Evolutionary conservation across 2,797 vertebrate genomes (phyloP), one percentile per base, ranked within the genome.

Genomic region (Arnoldichthys spilopterus): DNA sequence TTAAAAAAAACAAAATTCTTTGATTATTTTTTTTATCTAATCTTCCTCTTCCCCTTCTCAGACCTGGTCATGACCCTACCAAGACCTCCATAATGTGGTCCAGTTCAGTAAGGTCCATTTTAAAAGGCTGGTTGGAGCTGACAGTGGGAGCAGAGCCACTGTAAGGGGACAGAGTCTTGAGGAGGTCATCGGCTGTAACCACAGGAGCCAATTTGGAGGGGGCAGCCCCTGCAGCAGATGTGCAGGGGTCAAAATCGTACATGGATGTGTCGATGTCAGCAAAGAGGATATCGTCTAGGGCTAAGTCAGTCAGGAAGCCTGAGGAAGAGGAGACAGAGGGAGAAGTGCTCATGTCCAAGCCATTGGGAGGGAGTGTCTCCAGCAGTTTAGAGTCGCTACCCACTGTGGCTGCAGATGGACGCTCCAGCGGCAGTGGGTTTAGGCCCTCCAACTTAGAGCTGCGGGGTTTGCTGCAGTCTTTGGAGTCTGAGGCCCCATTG

Each of bases 21-120:
- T 77, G 49, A 83, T 76, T 81, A 69, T 58, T 62, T 72, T 78
- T 84, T 86, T 76, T 56, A 73, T 86, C 72, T 49, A 54, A 70
- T 68, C 43, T 62, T 26, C 28, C 34, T 47, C 56, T 40, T 22
- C 59, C 53, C 56, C 45, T 18, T 62, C 61, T 40, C 64, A 67
- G 73, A 75, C 24, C 59, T 43, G 67, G 86, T 97, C 95, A 98
- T 68, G 97, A 99, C 53, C 98, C 98, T 56, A 99, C 98, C 49
- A 99, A 91, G 90, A 99, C 98, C 93, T 99, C 98, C 98, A 99
- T 99, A 83, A 99, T 99, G 92, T 98, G 98, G 93, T 98, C 97
- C 90, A 98, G 94, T 95, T 99, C 98, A 63, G 97, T 97, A 86
- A 99, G 95, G 92, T 99, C 98, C 87, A 99, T 98, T 94, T 98